These are phyloP conservation scores for Dallia pectoralis DNA, from an alignment of 2,797 vertebrate genomes.

Conservation along the genomic window DNA sequence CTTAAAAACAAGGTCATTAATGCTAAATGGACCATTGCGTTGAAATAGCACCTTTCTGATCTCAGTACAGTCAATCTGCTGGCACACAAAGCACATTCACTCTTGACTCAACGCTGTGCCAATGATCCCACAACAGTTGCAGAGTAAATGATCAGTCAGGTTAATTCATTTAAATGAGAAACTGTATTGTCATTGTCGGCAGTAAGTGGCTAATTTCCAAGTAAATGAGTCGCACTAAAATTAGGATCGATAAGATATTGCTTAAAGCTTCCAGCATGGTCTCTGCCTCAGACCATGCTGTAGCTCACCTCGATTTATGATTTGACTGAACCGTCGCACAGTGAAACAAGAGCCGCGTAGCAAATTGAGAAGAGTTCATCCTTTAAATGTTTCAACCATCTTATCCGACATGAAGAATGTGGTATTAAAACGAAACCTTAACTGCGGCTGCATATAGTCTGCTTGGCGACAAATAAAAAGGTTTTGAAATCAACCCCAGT, in stretches of 20 bases:
- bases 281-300: constrained; percentile 37
- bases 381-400: neutral
- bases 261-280: constrained; percentile 26
- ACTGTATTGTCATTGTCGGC: constrained; percentile 35
- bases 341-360: neutral
- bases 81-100: constrained; percentile 5
- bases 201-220: constrained; percentile 43
- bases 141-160: constrained; percentile 33
- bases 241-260: constrained; percentile 48
- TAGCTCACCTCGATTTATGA: neutral
- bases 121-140: constrained; percentile 40
- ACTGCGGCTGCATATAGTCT: constrained; percentile 47
- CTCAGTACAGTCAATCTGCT: neutral
- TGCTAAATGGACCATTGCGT: neutral
- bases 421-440: constrained; percentile 48
- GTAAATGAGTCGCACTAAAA: constrained; percentile 42
- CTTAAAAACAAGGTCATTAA: neutral
- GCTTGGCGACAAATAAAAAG: constrained; percentile 29
- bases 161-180: constrained; percentile 25
- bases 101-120: constrained; percentile 14
- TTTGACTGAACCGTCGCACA: neutral
- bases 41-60: neutral
- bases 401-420: constrained; percentile 10
- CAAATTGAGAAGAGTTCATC: neutral
- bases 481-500: no score